Conservation (phyloP, 37 sponge, comb jelly and placozoan genomes). For the Aplysina aerophoba region DNA sequence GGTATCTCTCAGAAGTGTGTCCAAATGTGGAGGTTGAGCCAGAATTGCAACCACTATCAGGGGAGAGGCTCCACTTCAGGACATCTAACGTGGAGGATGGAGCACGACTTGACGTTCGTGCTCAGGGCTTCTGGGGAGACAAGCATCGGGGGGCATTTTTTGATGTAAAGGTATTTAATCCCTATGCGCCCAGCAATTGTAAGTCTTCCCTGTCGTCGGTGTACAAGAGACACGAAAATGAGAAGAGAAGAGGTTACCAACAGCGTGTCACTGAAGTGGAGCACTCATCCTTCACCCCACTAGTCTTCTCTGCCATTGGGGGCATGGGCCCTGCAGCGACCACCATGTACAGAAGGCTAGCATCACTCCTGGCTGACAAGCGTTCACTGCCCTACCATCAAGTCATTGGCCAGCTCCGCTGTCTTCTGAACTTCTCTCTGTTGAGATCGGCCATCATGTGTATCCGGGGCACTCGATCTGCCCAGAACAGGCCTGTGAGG, state of each 20-base stretch:
- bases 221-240: not conserved
- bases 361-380: not conserved
- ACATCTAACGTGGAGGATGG: conserved; percentile 6
- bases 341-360: not conserved
- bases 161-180: conserved; percentile 21
- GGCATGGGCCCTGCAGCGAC: conserved; percentile 3
- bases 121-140: not conserved
- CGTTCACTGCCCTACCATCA: not conserved
- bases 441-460: conserved; percentile 8
- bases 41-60: not conserved
- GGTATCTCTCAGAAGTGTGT: not conserved
- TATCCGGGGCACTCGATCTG: not conserved
- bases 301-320: conserved; percentile 7
- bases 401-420: not conserved
- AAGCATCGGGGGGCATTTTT: not conserved
- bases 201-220: too few relatives aligned
- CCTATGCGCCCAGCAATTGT: not conserved
- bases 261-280: conserved; percentile 9
- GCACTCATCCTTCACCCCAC: not conserved
- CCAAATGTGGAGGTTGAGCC: not conserved
- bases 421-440: not conserved
- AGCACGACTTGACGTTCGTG: conserved; percentile 2
- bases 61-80: not conserved
- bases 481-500: not conserved
- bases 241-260: not conserved